Evolutionary conservation across 2,113 vertebrate genomes (phyloP).

Genomic region (Parus major): DNA sequence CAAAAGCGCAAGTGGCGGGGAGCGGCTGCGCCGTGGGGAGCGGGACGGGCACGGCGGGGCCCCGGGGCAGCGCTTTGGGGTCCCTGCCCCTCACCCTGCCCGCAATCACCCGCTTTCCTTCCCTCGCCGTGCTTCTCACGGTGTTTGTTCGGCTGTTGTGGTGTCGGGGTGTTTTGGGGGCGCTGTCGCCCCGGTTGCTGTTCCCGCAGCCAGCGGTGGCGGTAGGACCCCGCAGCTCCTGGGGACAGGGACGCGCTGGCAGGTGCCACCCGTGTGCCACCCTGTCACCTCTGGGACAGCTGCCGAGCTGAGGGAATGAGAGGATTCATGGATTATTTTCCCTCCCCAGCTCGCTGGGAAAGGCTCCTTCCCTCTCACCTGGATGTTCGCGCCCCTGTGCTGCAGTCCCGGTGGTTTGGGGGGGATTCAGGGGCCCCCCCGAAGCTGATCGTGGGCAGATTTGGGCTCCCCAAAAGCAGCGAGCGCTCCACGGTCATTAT

Average conservation of each 20-base stretch:
- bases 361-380: fast-evolving
- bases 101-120: fast-evolving
- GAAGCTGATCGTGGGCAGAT: fast-evolving
- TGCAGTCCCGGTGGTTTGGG: fast-evolving
- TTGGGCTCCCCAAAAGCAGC: background rate
- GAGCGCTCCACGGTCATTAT: fast-evolving
- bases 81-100: fast-evolving
- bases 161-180: background rate
- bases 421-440: fast-evolving
- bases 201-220: fast-evolving
- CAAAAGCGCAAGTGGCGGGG: conserved; percentile 21
- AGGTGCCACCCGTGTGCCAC: no score
- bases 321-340: fast-evolving
- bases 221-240: fast-evolving
- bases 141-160: background rate
- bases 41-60: background rate
- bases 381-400: fast-evolving
- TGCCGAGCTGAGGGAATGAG: fast-evolving
- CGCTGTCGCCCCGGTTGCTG: background rate
- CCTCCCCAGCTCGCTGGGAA: background rate
- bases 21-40: background rate
- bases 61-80: fast-evolving
- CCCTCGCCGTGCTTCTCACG: fast-evolving
- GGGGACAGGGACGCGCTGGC: fast-evolving
- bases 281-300: background rate